Base-by-base conservation (phyloP, 2,888 invertebrate species). In the Scaptomyza reducta region DNA sequence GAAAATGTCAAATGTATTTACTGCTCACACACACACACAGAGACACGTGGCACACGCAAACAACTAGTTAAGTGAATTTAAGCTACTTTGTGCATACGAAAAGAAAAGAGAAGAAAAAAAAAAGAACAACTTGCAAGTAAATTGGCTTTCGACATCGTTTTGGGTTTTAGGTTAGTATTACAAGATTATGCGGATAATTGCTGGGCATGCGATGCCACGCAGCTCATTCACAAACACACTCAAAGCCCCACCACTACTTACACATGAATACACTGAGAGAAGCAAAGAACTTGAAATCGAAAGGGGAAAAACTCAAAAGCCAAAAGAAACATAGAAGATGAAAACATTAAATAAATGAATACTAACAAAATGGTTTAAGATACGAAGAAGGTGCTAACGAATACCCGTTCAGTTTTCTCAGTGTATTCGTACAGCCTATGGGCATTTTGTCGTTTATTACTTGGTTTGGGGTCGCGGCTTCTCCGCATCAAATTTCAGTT, bases 101-200 rank as follows among this genome's bases (percentile, higher is more conserved):
- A 41, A 35, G 58, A 53, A 42, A 47, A 9, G 35, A 46, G 31
- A 56, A 44, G 3, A 9, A 31, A 31, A 31, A 10, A 31, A 31
- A 31, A 42, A 42, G 31, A 59, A 44, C 56, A 31, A 63, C 65
- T 60, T 35, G 66, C 64, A 47, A 64, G 67, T 57, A 82, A 80
- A 79, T 82, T 76, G 70, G 42, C 68, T 69, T 79, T 70, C 65
- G 49, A 71, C 64, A 58, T 63, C 41, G 63, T 63, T 64, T 66
- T 70, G 45, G 65, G 77, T 61, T 80, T 83, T 35, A 57, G 88
- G 85, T 69, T 87, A 70, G 82, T 75, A 74, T 82, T 84, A 88
- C 87, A 88, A 88, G 87, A 85, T 88, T 82, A 87, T 72, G 74
- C 67, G 87, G 74, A 79, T 79, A 88, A 88, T 88, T 84, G 88